A percentile compares a stretch with the other conserved stretches of the same genome.
These are phyloP conservation scores for Perizoma affinitatum DNA, from an alignment of 2,888 invertebrate genomes.

Conservation along the genomic window DNA sequence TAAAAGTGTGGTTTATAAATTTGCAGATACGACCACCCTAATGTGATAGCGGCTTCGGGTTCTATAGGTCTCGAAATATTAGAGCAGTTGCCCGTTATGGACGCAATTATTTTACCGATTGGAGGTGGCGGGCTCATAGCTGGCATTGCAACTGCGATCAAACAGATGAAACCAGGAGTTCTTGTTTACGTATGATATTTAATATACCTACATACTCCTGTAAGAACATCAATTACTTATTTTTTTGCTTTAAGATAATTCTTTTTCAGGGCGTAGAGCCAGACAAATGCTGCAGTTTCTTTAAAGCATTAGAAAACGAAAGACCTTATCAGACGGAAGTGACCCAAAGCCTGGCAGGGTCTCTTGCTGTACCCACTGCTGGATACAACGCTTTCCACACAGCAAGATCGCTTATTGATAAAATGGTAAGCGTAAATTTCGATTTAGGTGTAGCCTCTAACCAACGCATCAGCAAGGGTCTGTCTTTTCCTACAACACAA, in stretches of 20 bases:
- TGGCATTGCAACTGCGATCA: slow-evolving; percentile 92
- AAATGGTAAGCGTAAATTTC: slow-evolving; percentile 49
- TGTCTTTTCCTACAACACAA: not conserved
- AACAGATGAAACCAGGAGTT: slow-evolving; percentile 89
- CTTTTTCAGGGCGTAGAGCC: slow-evolving; percentile 56
- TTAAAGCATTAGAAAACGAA: slow-evolving; percentile 59
- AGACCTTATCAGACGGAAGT: slow-evolving; percentile 46
- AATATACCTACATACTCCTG: too few relatives aligned
- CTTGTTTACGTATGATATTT: slow-evolving; percentile 87
- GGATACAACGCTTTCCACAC: slow-evolving; percentile 63
- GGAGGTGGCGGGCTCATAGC: slow-evolving; percentile 96
- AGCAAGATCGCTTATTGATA: slow-evolving; percentile 55
- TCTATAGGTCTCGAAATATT: slow-evolving; percentile 95
- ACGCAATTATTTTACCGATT: slow-evolving; percentile 94
- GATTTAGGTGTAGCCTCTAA: too few relatives aligned
- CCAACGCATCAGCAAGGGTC: too few relatives aligned
- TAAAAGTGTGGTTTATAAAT: slow-evolving; percentile 2
- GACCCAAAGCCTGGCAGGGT: slow-evolving; percentile 41
- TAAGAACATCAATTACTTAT: too few relatives aligned
- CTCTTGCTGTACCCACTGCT: slow-evolving; percentile 52
- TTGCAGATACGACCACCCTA: slow-evolving; percentile 93
- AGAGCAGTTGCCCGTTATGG: slow-evolving; percentile 91
- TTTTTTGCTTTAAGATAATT: not conserved
- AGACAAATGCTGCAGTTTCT: slow-evolving; percentile 54
- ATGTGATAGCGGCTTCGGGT: slow-evolving; percentile 95